Conservation (phyloP, 2,113 vertebrate species). For the Austrofundulus limnaeus region DNA sequence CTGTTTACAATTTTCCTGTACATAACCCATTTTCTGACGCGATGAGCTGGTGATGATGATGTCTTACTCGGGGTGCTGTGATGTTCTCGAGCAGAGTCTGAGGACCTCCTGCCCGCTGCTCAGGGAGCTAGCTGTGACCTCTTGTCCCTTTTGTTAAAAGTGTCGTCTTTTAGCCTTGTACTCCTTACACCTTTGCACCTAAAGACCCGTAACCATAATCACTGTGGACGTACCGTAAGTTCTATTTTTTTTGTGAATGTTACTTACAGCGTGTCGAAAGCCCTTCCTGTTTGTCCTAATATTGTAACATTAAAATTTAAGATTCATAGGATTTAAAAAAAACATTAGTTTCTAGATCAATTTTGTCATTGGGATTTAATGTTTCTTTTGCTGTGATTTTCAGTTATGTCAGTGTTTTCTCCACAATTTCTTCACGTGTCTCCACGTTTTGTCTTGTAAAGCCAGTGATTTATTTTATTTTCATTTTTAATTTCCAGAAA, state of each 20-base stretch:
- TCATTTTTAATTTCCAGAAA: slow-evolving; percentile 74
- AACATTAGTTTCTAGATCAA: slow-evolving; percentile 55
- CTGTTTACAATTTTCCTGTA: slow-evolving; percentile 50
- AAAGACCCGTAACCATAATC: slow-evolving; percentile 78
- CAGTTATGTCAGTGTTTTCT: slow-evolving; percentile 66
- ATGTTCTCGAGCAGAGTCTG: slow-evolving; percentile 57
- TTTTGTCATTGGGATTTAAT: slow-evolving; percentile 67
- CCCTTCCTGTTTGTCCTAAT: slow-evolving; percentile 74
- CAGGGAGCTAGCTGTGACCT: slow-evolving; percentile 79
- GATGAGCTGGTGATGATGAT: slow-evolving; percentile 37
- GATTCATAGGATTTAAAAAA: slow-evolving; percentile 62
- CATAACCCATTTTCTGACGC: slow-evolving; percentile 33
- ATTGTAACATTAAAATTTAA: slow-evolving; percentile 69
- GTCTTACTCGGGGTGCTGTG: slow-evolving; percentile 64
- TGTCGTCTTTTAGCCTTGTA: slow-evolving; percentile 69
- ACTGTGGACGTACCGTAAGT: slow-evolving; percentile 75
- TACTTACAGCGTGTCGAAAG: slow-evolving; percentile 78
- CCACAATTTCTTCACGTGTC: slow-evolving; percentile 64
- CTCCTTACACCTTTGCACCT: slow-evolving; percentile 77
- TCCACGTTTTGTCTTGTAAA: slow-evolving; percentile 81
- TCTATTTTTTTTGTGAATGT: slow-evolving; percentile 83
- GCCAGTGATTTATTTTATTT: slow-evolving; percentile 87
- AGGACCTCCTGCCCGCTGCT: slow-evolving; percentile 62
- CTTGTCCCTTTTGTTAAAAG: slow-evolving; percentile 66
- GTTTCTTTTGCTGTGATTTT: slow-evolving; percentile 73